phyloP scores from a whole-genome alignment of 2,113 vertebrate genomes.

The Sarotherodon lohbergeri region DNA sequence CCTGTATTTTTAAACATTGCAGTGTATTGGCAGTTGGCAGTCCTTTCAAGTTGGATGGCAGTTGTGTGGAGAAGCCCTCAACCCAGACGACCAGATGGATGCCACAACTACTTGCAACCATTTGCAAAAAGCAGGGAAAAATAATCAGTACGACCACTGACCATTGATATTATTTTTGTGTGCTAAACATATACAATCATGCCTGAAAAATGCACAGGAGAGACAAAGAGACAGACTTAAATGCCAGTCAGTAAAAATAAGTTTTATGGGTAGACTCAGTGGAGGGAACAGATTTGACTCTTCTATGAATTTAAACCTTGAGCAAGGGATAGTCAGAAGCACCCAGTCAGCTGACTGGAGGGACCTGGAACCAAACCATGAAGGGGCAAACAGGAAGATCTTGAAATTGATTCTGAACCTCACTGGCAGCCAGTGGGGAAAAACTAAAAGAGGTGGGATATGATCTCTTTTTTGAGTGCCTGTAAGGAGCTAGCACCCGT shows the following conservation, averaged over 20 bases:
- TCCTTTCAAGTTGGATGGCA: neutral
- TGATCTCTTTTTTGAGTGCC: neutral
- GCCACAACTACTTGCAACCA: neutral
- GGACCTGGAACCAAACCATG: neutral
- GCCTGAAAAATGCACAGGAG: fast-evolving
- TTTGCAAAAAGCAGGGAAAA: neutral
- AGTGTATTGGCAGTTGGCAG: neutral
- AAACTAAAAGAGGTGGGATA: neutral
- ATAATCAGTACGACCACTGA: neutral
- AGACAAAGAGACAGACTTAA: neutral
- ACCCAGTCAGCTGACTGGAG: neutral
- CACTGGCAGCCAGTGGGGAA: neutral
- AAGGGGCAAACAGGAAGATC: neutral
- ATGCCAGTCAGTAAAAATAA: neutral
- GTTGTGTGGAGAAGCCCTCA: neutral
- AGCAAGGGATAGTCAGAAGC: no score
- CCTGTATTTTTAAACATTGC: neutral
- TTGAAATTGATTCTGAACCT: neutral
- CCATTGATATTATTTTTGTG: neutral
- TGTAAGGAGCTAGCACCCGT: neutral
- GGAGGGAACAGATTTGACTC: neutral
- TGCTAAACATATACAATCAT: neutral
- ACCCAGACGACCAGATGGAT: neutral
- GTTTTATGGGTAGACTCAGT: neutral
- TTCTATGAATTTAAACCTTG: neutral